Percentiles rank a stretch among this genome's conserved stretches.
Conservation (phyloP, 1,140 invertebrate species). For the Pygmarrhopalites habei region DNA sequence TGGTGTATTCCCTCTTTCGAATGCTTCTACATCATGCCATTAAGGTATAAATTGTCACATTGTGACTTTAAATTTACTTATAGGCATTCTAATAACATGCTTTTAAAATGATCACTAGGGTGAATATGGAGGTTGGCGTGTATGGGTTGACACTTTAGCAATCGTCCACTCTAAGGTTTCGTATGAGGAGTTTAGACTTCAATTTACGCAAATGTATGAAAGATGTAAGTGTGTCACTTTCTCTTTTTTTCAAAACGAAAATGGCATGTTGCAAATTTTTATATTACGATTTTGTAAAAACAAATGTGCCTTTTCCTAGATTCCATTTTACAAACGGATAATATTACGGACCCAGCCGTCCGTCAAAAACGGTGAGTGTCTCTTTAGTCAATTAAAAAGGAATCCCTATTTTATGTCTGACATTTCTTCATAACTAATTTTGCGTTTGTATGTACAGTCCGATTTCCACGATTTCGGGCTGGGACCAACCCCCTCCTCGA, state of each 20-base stretch:
- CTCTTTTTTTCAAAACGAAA: too few species aligned
- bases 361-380: slow-evolving; percentile 81
- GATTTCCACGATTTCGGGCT: slow-evolving; percentile 92
- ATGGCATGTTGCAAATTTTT: too few species aligned
- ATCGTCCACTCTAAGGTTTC: slow-evolving; percentile 99
- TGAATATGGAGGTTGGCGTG: slow-evolving; percentile 99
- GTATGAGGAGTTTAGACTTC: slow-evolving; percentile 92
- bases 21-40: slow-evolving; percentile 98
- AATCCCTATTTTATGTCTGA: too few species aligned
- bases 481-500: slow-evolving; percentile 61
- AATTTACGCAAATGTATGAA: slow-evolving; percentile 96
- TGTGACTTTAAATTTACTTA: too few species aligned
- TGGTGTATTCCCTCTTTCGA: slow-evolving; percentile 94
- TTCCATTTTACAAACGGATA: slow-evolving; percentile 85
- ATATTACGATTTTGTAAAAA: too few species aligned
- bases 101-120: too few species aligned
- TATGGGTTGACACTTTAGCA: slow-evolving; percentile 98
- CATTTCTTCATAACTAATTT: too few species aligned
- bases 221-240: slow-evolving; percentile 87
- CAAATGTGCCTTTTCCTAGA: too few species aligned
- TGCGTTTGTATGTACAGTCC: too few species aligned
- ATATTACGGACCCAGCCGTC: slow-evolving; percentile 87
- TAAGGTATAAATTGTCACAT: too few species aligned
- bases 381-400: too few species aligned
- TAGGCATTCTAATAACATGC: too few species aligned